phyloP scores from a whole-genome alignment of 2,888 invertebrate genomes.

The Helleia helle region DNA sequence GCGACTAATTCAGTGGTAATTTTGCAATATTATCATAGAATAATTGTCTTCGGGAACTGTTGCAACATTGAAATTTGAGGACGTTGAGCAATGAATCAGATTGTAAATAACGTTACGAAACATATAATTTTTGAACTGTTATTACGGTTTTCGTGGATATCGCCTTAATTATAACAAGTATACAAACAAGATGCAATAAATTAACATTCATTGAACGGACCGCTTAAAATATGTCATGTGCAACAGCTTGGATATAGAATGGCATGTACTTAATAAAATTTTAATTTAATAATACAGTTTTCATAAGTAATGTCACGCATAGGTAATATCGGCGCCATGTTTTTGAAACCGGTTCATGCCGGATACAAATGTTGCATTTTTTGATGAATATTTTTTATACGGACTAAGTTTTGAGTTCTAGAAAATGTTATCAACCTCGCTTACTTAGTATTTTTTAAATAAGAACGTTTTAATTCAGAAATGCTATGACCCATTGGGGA shows the following conservation, averaged over 20 bases:
- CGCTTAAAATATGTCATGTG: slow-evolving; percentile 5
- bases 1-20: slow-evolving; percentile 47
- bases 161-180: slow-evolving; percentile 9
- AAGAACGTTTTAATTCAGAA: no score
- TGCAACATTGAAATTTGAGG: slow-evolving; percentile 45
- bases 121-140: slow-evolving; percentile 54
- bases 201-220: neutral
- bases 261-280: no score
- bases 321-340: no score
- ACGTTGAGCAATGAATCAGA: slow-evolving; percentile 45
- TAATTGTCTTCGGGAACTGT: slow-evolving; percentile 43
- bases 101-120: slow-evolving; percentile 40
- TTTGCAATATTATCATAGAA: slow-evolving; percentile 48
- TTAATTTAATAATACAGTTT: slow-evolving; percentile 5
- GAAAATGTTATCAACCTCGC: no score
- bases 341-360: no score
- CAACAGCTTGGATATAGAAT: neutral
- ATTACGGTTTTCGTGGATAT: slow-evolving; percentile 46
- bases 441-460: no score
- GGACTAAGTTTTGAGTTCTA: no score
- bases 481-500: no score
- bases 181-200: slow-evolving; percentile 2
- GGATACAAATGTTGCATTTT: no score
- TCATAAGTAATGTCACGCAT: no score
- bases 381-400: no score